These are phyloP conservation scores for Artemia sinica DNA, from an alignment of 2,888 invertebrate species.

Conservation along the genomic window DNA sequence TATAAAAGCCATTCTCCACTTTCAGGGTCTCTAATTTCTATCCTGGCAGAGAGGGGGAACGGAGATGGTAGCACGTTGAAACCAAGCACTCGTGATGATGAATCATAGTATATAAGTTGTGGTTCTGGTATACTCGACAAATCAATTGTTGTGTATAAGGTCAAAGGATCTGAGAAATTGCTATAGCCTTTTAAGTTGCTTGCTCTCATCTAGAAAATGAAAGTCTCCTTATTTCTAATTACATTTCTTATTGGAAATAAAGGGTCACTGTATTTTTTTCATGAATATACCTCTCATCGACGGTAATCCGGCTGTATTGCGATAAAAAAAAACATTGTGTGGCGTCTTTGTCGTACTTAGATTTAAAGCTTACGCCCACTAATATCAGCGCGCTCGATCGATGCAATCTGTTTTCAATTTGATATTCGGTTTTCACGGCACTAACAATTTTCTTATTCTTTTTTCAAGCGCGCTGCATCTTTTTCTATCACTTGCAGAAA, in stretches of 20 bases:
- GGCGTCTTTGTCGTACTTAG: no score
- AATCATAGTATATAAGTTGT: slow-evolving; percentile 63
- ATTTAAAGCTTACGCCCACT: no score
- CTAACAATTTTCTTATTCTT: no score
- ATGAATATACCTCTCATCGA: neutral
- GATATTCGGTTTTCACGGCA: no score
- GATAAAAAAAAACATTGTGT: no score
- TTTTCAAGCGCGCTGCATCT: no score
- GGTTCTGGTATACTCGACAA: slow-evolving; percentile 51
- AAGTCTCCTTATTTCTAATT: no score
- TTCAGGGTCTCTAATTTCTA: slow-evolving; percentile 22
- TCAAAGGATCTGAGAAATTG: slow-evolving; percentile 65
- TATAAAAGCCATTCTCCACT: neutral
- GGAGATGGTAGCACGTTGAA: slow-evolving; percentile 64
- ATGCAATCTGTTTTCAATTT: no score
- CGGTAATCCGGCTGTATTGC: no score
- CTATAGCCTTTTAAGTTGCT: slow-evolving; percentile 72
- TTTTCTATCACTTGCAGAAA: no score
- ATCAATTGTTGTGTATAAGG: slow-evolving; percentile 63
- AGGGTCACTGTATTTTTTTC: slow-evolving; percentile 25
- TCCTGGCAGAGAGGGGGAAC: slow-evolving; percentile 51
- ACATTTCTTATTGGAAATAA: neutral
- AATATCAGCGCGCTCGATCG: no score
- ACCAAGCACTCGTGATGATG: slow-evolving; percentile 52
- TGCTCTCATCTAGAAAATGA: slow-evolving; percentile 48